Evolutionary conservation across 2,113 vertebrate species (phyloP).

Genomic region (Lepisosteus oculatus): DNA sequence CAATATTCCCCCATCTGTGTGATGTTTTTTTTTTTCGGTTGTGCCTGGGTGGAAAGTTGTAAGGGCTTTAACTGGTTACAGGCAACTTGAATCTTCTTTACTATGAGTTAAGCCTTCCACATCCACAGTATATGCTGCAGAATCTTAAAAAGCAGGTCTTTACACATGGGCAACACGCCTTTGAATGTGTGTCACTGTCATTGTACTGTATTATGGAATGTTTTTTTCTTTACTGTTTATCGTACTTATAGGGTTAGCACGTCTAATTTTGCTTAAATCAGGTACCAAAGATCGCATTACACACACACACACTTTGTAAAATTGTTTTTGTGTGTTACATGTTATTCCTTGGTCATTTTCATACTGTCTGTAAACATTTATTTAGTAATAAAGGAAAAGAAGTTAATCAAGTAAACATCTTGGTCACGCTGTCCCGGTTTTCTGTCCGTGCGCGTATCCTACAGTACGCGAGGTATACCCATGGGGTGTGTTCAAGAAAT

Average conservation of each 20-base stretch:
- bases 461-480: not conserved
- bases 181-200: not conserved
- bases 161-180: not conserved
- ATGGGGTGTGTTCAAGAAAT: no score
- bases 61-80: no score
- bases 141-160: not conserved
- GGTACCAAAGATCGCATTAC: conserved; percentile 58
- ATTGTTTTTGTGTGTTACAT: not conserved
- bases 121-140: no score
- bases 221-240: not conserved
- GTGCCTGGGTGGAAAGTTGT: no score
- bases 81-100: no score
- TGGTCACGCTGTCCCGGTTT: not conserved
- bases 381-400: not conserved
- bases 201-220: conserved; percentile 8
- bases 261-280: conserved; percentile 25
- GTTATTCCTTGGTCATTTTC: not conserved
- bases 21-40: no score
- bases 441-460: not conserved
- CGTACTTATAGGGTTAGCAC: conserved; percentile 15
- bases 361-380: conserved; percentile 26
- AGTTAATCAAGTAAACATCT: not conserved
- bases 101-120: no score
- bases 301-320: not conserved
- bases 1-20: no score